phyloP scores from a whole-genome alignment of 2,797 vertebrate species.

The Eurystomus glaucurus region DNA sequence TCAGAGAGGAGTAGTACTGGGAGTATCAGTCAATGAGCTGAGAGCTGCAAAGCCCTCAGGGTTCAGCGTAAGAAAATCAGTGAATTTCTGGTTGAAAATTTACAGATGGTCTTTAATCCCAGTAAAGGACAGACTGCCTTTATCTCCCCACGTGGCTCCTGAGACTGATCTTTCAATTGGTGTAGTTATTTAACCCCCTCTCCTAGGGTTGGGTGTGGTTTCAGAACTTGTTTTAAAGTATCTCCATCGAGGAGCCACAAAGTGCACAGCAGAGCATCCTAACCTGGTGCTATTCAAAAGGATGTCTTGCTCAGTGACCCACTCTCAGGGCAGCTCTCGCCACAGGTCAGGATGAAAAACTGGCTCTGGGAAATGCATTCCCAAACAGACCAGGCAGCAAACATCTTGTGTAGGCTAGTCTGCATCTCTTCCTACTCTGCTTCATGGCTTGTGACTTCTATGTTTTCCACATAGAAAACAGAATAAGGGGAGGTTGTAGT shows the following conservation, averaged over 20 bases:
- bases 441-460: neutral
- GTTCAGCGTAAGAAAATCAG: neutral
- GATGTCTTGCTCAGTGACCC: rapidly evolving
- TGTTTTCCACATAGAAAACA: neutral
- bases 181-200: neutral
- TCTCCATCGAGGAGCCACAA: rapidly evolving
- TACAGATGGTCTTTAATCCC: neutral
- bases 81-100: neutral
- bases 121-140: neutral
- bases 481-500: neutral
- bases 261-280: neutral
- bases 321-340: neutral
- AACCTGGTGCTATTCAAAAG: neutral
- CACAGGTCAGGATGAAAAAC: neutral
- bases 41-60: neutral
- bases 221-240: neutral
- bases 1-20: neutral
- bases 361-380: neutral
- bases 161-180: neutral
- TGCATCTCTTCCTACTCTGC: neutral
- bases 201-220: neutral
- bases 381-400: neutral
- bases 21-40: neutral
- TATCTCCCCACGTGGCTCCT: neutral
- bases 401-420: neutral